Percentiles rank a stretch among this genome's conserved stretches.
phyloP scores from a whole-genome alignment of 2,888 invertebrate genomes.

The Heterodera filipjevi region DNA sequence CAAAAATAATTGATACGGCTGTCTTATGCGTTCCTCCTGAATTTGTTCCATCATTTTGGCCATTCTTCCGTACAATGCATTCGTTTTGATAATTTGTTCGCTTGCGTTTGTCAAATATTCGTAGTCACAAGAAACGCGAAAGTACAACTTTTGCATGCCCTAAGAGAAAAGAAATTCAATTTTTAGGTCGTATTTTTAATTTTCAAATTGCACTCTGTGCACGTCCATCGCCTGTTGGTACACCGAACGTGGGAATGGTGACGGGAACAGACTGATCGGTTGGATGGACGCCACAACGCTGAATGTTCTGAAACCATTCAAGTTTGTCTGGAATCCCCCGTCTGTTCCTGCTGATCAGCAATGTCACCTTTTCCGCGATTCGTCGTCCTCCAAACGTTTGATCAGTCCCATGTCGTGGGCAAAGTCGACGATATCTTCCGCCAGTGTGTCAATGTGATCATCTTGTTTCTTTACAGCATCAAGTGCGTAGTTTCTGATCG shows the following conservation, averaged over 20 bases:
- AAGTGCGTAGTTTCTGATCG: neutral
- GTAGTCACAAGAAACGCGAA: constrained; percentile 55
- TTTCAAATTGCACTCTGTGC: constrained; percentile 48
- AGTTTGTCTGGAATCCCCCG: too few relatives aligned
- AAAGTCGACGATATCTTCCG: neutral
- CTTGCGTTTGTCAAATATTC: constrained; percentile 58
- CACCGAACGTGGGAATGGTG: constrained; percentile 60
- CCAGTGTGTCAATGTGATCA: neutral
- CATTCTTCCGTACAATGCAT: constrained; percentile 55
- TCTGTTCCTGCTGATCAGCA: too few relatives aligned
- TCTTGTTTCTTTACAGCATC: neutral
- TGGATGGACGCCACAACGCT: constrained; percentile 58
- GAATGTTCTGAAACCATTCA: constrained; percentile 37
- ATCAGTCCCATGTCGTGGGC: neutral
- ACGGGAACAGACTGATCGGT: constrained; percentile 61
- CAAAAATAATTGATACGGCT: constrained; percentile 48
- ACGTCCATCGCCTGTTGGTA: constrained; percentile 57
- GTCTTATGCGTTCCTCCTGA: constrained; percentile 51
- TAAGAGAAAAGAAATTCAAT: constrained; percentile 11
- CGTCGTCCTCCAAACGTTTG: neutral
- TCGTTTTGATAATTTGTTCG: constrained; percentile 55
- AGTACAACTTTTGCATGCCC: constrained; percentile 58
- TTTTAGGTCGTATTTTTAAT: neutral
- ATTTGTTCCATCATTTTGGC: constrained; percentile 53
- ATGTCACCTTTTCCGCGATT: neutral